phyloP scores from a whole-genome alignment of 2,888 invertebrate genomes.

The Panzeria rudis region DNA sequence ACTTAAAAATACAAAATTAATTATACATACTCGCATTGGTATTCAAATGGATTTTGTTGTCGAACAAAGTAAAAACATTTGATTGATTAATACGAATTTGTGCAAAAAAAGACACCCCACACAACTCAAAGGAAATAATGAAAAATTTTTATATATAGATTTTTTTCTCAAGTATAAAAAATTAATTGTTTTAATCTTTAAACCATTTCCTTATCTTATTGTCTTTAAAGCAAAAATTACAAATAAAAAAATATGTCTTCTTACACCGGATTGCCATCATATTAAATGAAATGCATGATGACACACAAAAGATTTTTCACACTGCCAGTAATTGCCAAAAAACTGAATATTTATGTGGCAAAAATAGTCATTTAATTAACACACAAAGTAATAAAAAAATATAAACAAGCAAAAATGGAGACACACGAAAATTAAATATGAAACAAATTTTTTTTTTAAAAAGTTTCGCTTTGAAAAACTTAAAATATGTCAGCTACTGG shows the following conservation, averaged over 20 bases:
- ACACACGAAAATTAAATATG: not conserved
- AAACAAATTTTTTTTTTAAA: constrained; percentile 17
- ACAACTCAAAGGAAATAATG: constrained; percentile 21
- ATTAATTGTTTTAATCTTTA: constrained; percentile 5
- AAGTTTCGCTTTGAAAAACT: constrained; percentile 41
- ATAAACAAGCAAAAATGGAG: not conserved
- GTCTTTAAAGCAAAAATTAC: constrained; percentile 5
- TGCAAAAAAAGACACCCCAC: not conserved
- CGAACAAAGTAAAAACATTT: constrained; percentile 24
- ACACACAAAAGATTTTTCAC: constrained; percentile 63
- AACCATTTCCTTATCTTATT: constrained; percentile 48
- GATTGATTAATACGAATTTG: constrained; percentile 37
- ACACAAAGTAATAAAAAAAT: constrained; percentile 54
- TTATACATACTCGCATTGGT: constrained; percentile 32
- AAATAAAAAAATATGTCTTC: constrained; percentile 14
- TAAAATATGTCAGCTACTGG: constrained; percentile 24
- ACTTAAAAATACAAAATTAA: constrained; percentile 26
- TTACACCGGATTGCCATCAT: constrained; percentile 58
- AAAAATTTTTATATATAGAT: constrained; percentile 1
- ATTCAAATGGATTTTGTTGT: constrained; percentile 7
- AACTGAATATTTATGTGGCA: constrained; percentile 14
- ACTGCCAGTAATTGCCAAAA: constrained; percentile 48
- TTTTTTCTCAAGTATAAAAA: not conserved
- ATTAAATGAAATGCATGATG: constrained; percentile 32
- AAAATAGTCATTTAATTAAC: constrained; percentile 35